Percentiles rank a stretch among this genome's conserved stretches.
phyloP scores from a whole-genome alignment of 2,888 invertebrate species.

The Volucella inanis region DNA sequence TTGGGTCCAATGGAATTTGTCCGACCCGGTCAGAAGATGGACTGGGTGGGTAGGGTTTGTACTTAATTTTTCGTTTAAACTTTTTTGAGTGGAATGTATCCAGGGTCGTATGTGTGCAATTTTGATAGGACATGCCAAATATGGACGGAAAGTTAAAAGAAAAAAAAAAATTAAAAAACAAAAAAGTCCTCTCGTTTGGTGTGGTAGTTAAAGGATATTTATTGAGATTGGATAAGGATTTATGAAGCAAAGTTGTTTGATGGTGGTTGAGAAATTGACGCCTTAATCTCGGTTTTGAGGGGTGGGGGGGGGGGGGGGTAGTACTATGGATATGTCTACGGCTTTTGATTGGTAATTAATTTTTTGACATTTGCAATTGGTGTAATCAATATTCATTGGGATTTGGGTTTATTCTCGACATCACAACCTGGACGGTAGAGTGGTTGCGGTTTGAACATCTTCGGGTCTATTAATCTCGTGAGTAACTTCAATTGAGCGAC shows the following conservation, averaged over 20 bases:
- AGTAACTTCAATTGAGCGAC: too few relatives aligned
- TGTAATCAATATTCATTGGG: constrained; percentile 69
- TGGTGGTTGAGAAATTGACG: constrained; percentile 41
- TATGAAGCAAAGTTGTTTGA: constrained; percentile 50
- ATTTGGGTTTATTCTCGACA: not conserved
- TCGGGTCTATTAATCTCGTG: constrained; percentile 3
- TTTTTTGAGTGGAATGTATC: constrained; percentile 36
- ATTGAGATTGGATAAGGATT: constrained; percentile 70
- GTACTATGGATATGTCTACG: not conserved
- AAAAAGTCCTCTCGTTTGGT: constrained; percentile 5
- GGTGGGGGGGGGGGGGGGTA: constrained; percentile 1
- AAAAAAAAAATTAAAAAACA: not conserved
- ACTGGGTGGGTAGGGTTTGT: constrained; percentile 23
- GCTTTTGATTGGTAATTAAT: constrained; percentile 72
- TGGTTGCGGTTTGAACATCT: not conserved
- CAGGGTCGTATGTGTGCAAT: constrained; percentile 1
- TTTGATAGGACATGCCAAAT: not conserved
- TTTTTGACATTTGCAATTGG: constrained; percentile 67
- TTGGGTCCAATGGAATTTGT: constrained; percentile 47
- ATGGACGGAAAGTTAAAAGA: too few relatives aligned
- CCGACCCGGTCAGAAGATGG: not conserved
- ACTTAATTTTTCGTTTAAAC: constrained; percentile 54
- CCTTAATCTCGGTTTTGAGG: constrained; percentile 50
- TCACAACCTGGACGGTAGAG: not conserved
- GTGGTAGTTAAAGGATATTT: constrained; percentile 66